phyloP scores from a whole-genome alignment of 1,140 invertebrate genomes.

The Pogonomyrmex barbatus region DNA sequence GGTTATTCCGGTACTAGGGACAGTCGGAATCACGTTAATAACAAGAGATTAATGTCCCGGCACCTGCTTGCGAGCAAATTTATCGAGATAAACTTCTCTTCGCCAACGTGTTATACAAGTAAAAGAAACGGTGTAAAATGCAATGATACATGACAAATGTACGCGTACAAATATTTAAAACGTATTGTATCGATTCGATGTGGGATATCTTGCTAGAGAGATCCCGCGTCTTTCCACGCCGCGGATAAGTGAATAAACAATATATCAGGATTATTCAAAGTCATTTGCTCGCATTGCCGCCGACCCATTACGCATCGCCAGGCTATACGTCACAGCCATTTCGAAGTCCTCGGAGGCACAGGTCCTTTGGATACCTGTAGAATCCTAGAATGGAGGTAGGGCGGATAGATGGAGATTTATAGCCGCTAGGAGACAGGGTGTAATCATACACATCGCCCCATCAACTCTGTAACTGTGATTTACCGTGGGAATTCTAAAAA shows the following conservation, averaged over 20 bases:
- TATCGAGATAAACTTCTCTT: conserved; percentile 12
- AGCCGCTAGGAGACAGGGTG: conserved; percentile 83
- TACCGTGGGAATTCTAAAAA: conserved; percentile 84
- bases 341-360: conserved; percentile 68
- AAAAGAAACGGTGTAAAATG: not conserved
- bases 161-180: not conserved
- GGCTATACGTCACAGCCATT: conserved; percentile 70
- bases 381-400: conserved; percentile 70
- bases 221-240: conserved; percentile 57
- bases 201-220: conserved; percentile 24
- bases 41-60: conserved; percentile 65
- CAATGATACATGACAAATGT: not conserved
- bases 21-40: conserved; percentile 67
- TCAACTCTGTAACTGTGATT: conserved; percentile 84
- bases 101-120: not conserved
- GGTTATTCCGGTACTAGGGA: conserved; percentile 59
- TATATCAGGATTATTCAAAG: conserved; percentile 72
- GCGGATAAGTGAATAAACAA: conserved; percentile 64
- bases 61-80: conserved; percentile 7
- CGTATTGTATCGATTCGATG: not conserved
- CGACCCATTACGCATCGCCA: conserved; percentile 68
- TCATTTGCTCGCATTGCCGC: conserved; percentile 65
- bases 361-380: conserved; percentile 74
- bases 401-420: conserved; percentile 81
- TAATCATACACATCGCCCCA: conserved; percentile 85